Base-by-base conservation (phyloP, 2,888 invertebrate species). In the Troglohyphantes excavatus region DNA sequence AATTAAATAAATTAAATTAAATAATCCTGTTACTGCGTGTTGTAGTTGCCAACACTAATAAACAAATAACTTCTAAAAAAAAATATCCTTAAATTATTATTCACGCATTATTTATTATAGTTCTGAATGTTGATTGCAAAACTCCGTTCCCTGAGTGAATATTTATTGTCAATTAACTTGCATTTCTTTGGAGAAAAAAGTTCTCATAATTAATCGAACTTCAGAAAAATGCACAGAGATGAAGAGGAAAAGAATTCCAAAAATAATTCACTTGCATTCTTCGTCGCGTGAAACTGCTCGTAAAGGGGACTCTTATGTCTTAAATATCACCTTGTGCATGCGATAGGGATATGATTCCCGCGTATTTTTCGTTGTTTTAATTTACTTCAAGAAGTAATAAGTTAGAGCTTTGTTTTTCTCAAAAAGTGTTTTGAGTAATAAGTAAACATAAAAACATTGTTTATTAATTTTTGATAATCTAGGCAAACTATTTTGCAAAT, bases 211-310 rank as follows among this genome's bases (percentile, higher is more conserved):
- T 65, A 78, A 78, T n/a, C 19, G 6, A 78, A 3, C 78, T 19
- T 43, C 17, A 63, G 33, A 43, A 23, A 59, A 59, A 29, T 19
- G 19, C 75, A 26, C 17, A 39, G 27, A 21, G 26, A 39, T 21
- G 23, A 17, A 72, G 17, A 0, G 53, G 6, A 11, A 21, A 26
- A 46, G 61, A 33, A 63, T 76, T 76, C 33, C 76, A 39, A 65
- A 61, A 65, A 33, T n/a, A 78, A 33, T 75, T 29, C 23, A 43
- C 26, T 78, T 65, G 39, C 39, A 78, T 78, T 78, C 65, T 78
- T 78, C 7, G 26, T 61, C 23, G 9, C 9, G 17, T 53, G 63
- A 17, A 39, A 26, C 23, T 11, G n/a, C 63, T 23, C 2, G 26
- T 63, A 65, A 46, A 72, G 2, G 11, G 23, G 5, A 43, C 43